A percentile compares a stretch with the other conserved stretches of the same genome.
phyloP scores from a whole-genome alignment of 2,113 vertebrate genomes.

The Rhagologus leucostigma region DNA sequence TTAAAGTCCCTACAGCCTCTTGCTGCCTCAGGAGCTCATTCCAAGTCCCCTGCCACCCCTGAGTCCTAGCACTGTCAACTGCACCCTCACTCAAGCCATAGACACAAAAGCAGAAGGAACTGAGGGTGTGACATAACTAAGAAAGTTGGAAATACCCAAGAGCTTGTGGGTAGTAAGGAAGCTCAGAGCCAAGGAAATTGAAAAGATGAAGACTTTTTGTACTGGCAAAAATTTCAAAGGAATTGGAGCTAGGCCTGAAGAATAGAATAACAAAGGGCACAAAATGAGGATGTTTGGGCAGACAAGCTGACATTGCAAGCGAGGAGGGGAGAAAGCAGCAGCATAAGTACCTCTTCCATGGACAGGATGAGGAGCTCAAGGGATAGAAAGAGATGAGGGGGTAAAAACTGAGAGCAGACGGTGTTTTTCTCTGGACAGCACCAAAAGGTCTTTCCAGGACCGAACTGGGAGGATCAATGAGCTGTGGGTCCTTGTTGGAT shows the following conservation, averaged over 20 bases:
- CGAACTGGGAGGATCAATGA: accelerated
- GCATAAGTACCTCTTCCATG: background rate
- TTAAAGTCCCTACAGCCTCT: background rate
- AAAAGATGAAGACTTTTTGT: background rate
- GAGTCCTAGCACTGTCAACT: background rate
- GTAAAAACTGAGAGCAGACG: background rate
- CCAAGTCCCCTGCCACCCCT: background rate
- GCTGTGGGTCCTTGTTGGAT: background rate
- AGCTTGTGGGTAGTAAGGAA: background rate
- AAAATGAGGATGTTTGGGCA: background rate
- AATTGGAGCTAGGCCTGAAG: background rate
- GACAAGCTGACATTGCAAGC: background rate
- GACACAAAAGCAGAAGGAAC: background rate
- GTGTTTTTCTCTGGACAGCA: background rate
- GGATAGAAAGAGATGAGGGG: background rate
- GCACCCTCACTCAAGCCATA: background rate
- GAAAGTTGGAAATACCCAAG: background rate
- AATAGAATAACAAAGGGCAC: background rate
- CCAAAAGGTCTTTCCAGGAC: background rate
- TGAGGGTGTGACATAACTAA: background rate
- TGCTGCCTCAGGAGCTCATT: background rate
- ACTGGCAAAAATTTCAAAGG: background rate
- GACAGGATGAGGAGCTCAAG: background rate
- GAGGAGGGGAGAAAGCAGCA: background rate
- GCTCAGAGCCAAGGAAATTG: background rate